Percentiles rank a stretch among this genome's conserved stretches.
phyloP scores from a whole-genome alignment of 2,797 vertebrate genomes.

The Chelon auratus region DNA sequence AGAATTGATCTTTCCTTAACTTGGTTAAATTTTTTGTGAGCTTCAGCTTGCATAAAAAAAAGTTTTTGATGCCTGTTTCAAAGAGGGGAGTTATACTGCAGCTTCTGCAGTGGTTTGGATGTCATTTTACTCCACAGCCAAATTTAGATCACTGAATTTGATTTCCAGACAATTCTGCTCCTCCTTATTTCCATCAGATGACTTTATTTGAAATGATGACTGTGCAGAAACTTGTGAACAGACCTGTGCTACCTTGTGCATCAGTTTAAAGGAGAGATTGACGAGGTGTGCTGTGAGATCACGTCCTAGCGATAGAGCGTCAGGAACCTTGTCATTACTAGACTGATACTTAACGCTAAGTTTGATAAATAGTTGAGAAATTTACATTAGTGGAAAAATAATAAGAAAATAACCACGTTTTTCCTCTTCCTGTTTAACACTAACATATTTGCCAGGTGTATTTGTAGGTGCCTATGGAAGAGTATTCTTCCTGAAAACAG shows the following conservation, averaged over 20 bases:
- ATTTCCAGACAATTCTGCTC: slow-evolving; percentile 20
- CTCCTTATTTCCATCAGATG: slow-evolving; percentile 39
- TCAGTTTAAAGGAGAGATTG: slow-evolving; percentile 26
- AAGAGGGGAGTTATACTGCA: not conserved
- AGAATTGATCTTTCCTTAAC: not conserved
- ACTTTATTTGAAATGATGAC: slow-evolving; percentile 53
- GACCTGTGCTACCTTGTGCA: slow-evolving; percentile 14
- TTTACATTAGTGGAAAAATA: no score
- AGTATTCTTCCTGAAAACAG: no score
- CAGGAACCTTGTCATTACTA: not conserved
- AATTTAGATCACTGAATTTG: slow-evolving; percentile 29
- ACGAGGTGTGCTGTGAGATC: slow-evolving; percentile 36
- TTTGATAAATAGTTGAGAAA: no score
- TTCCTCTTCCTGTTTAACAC: no score
- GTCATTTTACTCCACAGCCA: slow-evolving; percentile 17
- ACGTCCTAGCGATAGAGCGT: slow-evolving; percentile 5
- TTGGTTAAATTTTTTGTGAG: no score
- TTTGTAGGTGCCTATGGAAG: no score
- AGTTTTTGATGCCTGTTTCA: not conserved
- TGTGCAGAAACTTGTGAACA: slow-evolving; percentile 32
- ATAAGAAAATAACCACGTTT: no score
- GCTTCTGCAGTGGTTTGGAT: not conserved
- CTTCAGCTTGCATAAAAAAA: no score
- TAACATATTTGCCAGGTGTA: not conserved
- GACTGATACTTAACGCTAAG: not conserved